phyloP scores from a whole-genome alignment of 2,888 invertebrate genomes.

The Stenodera caucasica region DNA sequence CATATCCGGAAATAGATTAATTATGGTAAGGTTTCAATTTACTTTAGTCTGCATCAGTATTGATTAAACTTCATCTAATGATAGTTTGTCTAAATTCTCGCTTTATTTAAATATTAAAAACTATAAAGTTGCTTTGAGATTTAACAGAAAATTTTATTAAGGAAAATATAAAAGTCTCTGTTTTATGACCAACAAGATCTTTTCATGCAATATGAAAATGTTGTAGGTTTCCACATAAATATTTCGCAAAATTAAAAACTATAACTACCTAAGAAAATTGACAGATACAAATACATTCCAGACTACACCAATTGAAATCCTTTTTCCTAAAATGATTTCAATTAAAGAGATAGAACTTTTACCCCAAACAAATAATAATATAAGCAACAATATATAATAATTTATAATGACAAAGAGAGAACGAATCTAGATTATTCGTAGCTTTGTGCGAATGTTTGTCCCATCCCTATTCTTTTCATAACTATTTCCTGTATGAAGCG shows the following conservation, averaged over 20 bases:
- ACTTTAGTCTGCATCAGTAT: neutral
- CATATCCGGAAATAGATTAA: neutral
- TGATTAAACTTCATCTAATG: neutral
- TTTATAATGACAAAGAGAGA: neutral
- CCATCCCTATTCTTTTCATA: slow-evolving; percentile 21
- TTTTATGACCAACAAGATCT: neutral
- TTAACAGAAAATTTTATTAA: neutral
- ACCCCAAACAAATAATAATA: too few species aligned
- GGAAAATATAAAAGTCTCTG: neutral
- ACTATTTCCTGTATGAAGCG: slow-evolving; percentile 32
- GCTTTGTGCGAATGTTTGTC: neutral
- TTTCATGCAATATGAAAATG: neutral
- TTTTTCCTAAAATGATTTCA: too few species aligned
- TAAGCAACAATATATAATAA: neutral
- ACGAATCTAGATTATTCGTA: neutral
- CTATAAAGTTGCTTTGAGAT: neutral
- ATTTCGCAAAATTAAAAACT: too few species aligned
- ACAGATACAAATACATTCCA: too few species aligned
- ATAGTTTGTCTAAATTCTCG: too few species aligned
- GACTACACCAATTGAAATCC: too few species aligned
- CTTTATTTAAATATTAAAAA: neutral
- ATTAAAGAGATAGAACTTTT: too few species aligned
- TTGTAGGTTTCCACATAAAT: neutral
- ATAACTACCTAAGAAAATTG: too few species aligned
- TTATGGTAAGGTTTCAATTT: slow-evolving; percentile 14